Conservation (phyloP, 2,797 vertebrate genomes). For the Urosaurus nigricauda region DNA sequence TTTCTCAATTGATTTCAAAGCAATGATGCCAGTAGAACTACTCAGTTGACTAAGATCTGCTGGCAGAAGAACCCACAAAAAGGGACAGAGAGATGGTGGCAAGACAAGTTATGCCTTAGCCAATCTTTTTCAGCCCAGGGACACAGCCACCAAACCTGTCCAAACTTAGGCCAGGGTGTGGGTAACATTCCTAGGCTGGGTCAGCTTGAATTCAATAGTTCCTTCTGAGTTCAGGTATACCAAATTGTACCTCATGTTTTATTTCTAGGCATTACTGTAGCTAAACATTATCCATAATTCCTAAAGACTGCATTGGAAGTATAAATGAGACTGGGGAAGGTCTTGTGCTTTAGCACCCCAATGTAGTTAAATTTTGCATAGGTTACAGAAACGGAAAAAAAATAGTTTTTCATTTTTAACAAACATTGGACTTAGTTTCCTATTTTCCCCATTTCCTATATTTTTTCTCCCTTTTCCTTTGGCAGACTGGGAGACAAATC, state of each 20-base stretch:
- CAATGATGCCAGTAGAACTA: too few relatives aligned
- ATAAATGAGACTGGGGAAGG: neutral
- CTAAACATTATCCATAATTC: neutral
- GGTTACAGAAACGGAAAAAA: neutral
- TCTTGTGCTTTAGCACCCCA: neutral
- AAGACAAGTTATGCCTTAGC: too few relatives aligned
- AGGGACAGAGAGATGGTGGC: too few relatives aligned
- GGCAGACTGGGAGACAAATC: constrained; percentile 71
- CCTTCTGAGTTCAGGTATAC: neutral
- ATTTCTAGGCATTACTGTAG: neutral
- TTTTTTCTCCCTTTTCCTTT: constrained; percentile 31
- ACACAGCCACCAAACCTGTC: too few relatives aligned
- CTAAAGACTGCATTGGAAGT: constrained; percentile 45
- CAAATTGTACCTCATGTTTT: neutral
- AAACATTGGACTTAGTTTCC: neutral
- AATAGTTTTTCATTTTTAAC: neutral
- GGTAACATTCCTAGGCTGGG: too few relatives aligned
- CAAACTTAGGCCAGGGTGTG: too few relatives aligned
- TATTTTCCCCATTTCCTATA: neutral
- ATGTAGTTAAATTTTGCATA: neutral
- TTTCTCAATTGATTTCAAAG: too few relatives aligned
- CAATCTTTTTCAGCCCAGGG: too few relatives aligned
- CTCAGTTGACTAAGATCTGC: too few relatives aligned
- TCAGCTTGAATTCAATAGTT: neutral
- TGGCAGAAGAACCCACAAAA: too few relatives aligned